Base-by-base conservation (phyloP, 2,888 invertebrate genomes). In the Brenthis hecate region DNA sequence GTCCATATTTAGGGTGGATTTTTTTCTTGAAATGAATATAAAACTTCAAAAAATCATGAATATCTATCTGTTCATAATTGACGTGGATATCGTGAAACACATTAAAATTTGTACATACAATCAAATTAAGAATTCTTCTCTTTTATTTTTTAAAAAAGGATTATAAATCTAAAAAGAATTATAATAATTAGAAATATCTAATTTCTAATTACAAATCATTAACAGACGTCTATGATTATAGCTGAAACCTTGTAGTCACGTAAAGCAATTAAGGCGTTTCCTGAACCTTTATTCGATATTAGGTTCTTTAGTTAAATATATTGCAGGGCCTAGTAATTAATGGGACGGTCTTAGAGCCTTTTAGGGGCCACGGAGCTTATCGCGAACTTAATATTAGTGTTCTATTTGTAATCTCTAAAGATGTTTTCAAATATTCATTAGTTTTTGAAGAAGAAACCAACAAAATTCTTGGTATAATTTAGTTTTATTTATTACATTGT, bases 261-360 rank as follows among this genome's bases (percentile, higher is more conserved):
- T 82, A 57, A 63, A 74, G 82, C 83, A 87, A 86, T 87, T 86
- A 88, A 85, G 79, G 70, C 80, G 76, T 81, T 80, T 77, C 83
- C 79, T 77, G 79, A 78, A 79, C 85, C 86, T 84, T 87, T 84
- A 88, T 88, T 88, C 84, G 84, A 84, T 83, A 86, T 87, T 86
- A 78, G 80, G 82, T 81, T 83, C 84, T 85, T 66, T 86, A 81
- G 82, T 80, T 82, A 80, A 85, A 86, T 87, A 84, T 87, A 87
- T 85, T 77, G 82, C 81, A 67, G 75, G 74, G 75, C 70, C 72
- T 75, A 80, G 83, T 85, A 85, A 87, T 87, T 86, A 85, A 83
- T 76, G 81, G 73, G 74, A 76, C 75, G 73, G 66, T 60, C 69
- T 66, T 57, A 60, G 61, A 60, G 62, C 65, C 72, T 72, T 70